Percentiles rank a stretch among this genome's conserved stretches.
phyloP scores from a whole-genome alignment of 2,113 vertebrate species.

The Jaculus jaculus region DNA sequence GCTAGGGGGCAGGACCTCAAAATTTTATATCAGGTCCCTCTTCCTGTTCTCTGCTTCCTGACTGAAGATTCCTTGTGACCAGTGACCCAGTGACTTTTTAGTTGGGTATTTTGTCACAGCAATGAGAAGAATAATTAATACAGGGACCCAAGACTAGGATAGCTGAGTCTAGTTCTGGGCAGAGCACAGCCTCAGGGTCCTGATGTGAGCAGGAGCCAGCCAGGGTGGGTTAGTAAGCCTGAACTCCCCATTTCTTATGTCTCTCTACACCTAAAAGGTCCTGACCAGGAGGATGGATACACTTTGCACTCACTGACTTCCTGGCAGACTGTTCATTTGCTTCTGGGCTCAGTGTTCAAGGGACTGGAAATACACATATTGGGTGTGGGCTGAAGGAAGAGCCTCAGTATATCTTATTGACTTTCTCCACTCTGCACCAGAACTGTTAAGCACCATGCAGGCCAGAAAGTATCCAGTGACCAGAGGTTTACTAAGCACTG shows the following conservation, averaged over 20 bases:
- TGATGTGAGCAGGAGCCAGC: background rate
- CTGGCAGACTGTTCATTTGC: background rate
- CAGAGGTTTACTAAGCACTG: background rate
- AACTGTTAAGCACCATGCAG: fast-evolving
- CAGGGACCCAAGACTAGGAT: background rate
- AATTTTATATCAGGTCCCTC: too few relatives aligned
- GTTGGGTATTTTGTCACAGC: too few relatives aligned
- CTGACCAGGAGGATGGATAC: background rate
- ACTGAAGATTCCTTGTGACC: too few relatives aligned
- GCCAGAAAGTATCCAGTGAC: too few relatives aligned
- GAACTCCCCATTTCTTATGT: fast-evolving
- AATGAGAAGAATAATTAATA: too few relatives aligned
- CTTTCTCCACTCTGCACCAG: background rate
- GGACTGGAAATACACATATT: background rate
- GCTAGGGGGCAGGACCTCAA: too few relatives aligned
- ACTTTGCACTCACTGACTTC: background rate
- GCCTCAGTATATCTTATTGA: fast-evolving
- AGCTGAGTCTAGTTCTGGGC: background rate
- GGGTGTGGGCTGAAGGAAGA: background rate
- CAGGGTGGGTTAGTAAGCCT: background rate
- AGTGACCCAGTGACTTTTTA: too few relatives aligned
- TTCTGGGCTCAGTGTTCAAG: background rate
- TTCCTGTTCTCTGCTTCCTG: too few relatives aligned
- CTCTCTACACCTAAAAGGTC: background rate
- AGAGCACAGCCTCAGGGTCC: background rate